These are phyloP conservation scores for Hofmannophila pseudospretella DNA, from an alignment of 2,888 invertebrate genomes.

Conservation along the genomic window DNA sequence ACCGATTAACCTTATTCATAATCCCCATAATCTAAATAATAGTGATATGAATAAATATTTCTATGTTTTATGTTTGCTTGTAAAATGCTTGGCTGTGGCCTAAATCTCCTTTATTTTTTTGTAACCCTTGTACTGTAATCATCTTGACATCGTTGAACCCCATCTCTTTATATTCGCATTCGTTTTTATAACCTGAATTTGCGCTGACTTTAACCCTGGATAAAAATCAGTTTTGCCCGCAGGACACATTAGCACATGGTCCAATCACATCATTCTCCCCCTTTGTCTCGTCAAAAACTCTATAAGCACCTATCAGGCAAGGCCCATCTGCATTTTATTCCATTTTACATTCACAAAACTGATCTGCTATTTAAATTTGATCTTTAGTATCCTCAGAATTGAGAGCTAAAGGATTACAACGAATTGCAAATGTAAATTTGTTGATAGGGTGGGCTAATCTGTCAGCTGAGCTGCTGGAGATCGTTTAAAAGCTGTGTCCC, in stretches of 20 bases:
- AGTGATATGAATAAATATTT: too few species aligned
- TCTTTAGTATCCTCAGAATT: conserved; percentile 16
- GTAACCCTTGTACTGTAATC: not conserved
- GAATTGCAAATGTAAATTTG: conserved; percentile 32
- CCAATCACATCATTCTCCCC: conserved; percentile 47
- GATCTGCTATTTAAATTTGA: conserved; percentile 17
- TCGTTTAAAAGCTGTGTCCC: conserved; percentile 72
- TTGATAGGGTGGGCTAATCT: conserved; percentile 67
- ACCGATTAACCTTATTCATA: not conserved
- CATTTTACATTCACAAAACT: conserved; percentile 8
- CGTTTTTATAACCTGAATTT: too few species aligned
- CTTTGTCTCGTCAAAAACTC: conserved; percentile 64
- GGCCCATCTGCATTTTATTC: conserved; percentile 44
- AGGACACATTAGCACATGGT: conserved; percentile 57
- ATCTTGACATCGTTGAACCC: too few species aligned
- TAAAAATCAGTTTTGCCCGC: conserved; percentile 33
- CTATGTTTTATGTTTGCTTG: too few species aligned
- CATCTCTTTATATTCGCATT: too few species aligned
- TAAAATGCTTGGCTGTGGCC: too few species aligned
- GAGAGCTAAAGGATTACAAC: conserved; percentile 14
- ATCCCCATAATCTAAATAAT: not conserved
- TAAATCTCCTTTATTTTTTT: not conserved
- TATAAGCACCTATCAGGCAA: conserved; percentile 62
- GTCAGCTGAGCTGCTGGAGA: conserved; percentile 72
- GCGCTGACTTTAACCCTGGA: conserved; percentile 4